Percentiles rank a stretch among this genome's conserved stretches.
These are phyloP conservation scores for Irena cyanogastra DNA, from an alignment of 2,113 vertebrate genomes.

Conservation along the genomic window DNA sequence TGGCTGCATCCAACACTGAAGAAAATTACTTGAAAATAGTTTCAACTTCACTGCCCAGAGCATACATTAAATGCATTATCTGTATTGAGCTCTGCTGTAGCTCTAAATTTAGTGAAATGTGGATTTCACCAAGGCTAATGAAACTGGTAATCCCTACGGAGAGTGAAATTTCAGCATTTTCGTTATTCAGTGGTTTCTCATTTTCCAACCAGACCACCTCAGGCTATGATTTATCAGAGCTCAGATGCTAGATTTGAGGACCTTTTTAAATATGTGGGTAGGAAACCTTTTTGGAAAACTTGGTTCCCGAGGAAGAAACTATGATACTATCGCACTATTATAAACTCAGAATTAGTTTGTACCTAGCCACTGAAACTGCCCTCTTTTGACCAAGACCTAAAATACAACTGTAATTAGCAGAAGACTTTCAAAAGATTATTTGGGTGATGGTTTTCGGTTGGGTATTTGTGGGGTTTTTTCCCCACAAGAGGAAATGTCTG, in stretches of 20 bases:
- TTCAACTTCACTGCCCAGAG: constrained; percentile 62
- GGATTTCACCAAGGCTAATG: constrained; percentile 57
- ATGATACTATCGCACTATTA: background rate
- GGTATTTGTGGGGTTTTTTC: accelerated
- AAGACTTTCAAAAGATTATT: background rate
- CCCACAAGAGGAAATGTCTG: background rate
- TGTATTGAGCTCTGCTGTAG: constrained; percentile 47
- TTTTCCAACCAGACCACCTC: constrained; percentile 18
- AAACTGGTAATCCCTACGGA: constrained; percentile 48
- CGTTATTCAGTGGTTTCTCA: constrained; percentile 32
- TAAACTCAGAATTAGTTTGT: background rate
- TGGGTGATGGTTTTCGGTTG: background rate
- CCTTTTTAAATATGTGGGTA: background rate
- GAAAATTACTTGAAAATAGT: constrained; percentile 64
- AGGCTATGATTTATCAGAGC: background rate
- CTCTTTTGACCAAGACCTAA: background rate
- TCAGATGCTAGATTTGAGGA: background rate
- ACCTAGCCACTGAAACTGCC: background rate
- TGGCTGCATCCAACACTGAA: constrained; percentile 31
- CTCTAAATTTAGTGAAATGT: constrained; percentile 60
- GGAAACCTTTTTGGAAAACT: background rate
- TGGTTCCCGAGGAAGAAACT: background rate
- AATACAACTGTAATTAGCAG: background rate
- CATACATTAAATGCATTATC: constrained; percentile 57
- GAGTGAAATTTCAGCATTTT: constrained; percentile 46